phyloP scores from a whole-genome alignment of 2,888 invertebrate genomes.

The Heliconius erato region DNA sequence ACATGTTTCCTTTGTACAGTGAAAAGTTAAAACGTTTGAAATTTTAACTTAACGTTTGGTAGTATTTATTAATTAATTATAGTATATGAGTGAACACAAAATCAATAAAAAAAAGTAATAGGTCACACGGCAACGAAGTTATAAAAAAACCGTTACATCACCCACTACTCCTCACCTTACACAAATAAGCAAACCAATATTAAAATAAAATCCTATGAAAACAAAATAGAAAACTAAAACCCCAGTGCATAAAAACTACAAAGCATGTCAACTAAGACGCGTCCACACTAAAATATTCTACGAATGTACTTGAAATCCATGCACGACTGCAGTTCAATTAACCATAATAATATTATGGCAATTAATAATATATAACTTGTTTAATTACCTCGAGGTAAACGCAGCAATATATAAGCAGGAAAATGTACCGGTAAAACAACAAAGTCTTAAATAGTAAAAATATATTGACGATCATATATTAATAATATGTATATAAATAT shows the following conservation, averaged over 20 bases:
- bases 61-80: neutral
- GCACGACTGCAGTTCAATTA: constrained; percentile 7
- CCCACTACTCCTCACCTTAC: neutral
- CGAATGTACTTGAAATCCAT: constrained; percentile 6
- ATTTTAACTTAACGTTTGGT: neutral
- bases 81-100: neutral
- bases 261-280: neutral
- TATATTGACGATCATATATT: neutral
- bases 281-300: constrained; percentile 8
- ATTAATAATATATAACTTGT: constrained; percentile 29
- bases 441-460: constrained; percentile 30
- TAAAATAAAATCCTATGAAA: neutral
- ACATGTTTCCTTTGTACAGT: constrained; percentile 4
- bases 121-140: neutral
- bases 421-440: constrained; percentile 35
- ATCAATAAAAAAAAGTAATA: neutral
- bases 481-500: neutral
- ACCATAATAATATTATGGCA: constrained; percentile 19
- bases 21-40: neutral
- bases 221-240: neutral
- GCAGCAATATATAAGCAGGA: constrained; percentile 32
- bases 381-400: constrained; percentile 34
- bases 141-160: neutral
- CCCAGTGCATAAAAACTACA: neutral
- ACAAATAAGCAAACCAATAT: neutral